Conservation (phyloP, 2,113 vertebrate species). For the Crotalus viridis region DNA sequence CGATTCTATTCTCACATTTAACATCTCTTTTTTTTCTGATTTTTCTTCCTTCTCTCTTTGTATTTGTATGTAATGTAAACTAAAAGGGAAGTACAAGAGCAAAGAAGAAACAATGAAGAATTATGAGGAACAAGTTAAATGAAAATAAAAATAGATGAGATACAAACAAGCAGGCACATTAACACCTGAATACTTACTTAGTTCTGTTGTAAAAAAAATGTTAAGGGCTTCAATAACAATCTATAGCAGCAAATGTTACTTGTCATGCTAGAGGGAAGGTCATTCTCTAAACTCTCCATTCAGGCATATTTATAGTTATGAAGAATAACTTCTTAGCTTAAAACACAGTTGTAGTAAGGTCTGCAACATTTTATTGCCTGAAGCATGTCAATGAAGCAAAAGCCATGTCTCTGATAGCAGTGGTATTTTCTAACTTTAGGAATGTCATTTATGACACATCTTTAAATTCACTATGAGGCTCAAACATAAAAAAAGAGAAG, state of each 20-base stretch:
- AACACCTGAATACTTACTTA: not conserved
- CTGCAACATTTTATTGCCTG: slow-evolving; percentile 28
- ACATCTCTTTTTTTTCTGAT: not conserved
- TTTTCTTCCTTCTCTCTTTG: not conserved
- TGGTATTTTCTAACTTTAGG: slow-evolving; percentile 29
- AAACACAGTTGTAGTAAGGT: slow-evolving; percentile 15
- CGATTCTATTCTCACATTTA: not conserved
- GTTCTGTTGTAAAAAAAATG: not conserved
- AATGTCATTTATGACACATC: slow-evolving; percentile 18
- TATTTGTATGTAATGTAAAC: not conserved
- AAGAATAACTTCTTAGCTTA: slow-evolving; percentile 23
- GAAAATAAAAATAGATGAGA: not conserved
- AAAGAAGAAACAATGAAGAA: not conserved
- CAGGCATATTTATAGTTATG: slow-evolving; percentile 11
- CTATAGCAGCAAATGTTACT: not conserved
- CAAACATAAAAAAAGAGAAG: not conserved
- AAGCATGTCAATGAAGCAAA: slow-evolving; percentile 8
- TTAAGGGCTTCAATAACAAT: not conserved
- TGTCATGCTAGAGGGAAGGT: not conserved
- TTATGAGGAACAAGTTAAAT: not conserved
- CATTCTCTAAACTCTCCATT: not conserved
- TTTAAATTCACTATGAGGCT: not conserved
- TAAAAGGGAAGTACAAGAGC: not conserved
- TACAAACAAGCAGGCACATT: not conserved
- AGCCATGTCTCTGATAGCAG: slow-evolving; percentile 24